These are phyloP conservation scores for Delichon dasypus DNA, from an alignment of 2,797 vertebrate species.

Conservation along the genomic window DNA sequence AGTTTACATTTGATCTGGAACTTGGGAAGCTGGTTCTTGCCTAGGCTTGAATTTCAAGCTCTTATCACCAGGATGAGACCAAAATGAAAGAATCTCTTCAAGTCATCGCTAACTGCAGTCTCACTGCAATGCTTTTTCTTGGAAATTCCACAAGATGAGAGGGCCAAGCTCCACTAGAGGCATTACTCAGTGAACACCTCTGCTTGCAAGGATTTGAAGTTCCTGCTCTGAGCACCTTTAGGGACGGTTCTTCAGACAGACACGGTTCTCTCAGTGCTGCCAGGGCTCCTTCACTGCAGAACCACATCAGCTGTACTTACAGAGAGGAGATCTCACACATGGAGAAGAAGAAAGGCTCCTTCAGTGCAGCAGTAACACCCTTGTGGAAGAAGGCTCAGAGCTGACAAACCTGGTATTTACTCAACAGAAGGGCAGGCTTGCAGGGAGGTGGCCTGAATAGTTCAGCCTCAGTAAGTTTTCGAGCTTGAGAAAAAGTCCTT, in stretches of 20 bases:
- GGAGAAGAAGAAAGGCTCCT: neutral
- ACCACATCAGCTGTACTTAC: neutral
- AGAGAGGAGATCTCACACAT: neutral
- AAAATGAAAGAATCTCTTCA: neutral
- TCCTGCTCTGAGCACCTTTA: neutral
- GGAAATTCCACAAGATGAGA: neutral
- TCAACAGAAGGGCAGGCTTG: neutral
- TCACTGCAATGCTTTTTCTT: neutral
- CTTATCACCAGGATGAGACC: neutral
- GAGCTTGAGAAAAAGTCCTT: neutral
- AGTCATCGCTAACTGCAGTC: neutral
- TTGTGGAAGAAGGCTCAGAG: neutral
- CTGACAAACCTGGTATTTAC: neutral
- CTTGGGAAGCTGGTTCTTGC: neutral
- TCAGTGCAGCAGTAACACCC: neutral
- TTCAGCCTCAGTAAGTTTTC: neutral
- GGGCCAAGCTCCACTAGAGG: neutral
- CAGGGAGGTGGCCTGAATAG: neutral
- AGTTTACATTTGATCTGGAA: neutral
- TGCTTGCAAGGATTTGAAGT: neutral
- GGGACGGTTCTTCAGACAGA: neutral
- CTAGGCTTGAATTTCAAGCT: neutral
- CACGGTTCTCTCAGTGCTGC: too few species aligned
- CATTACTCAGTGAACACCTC: neutral
- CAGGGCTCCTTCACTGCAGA: neutral